Evolutionary conservation across 2,113 vertebrate species (phyloP).

Genomic region (Scolopax mira): DNA sequence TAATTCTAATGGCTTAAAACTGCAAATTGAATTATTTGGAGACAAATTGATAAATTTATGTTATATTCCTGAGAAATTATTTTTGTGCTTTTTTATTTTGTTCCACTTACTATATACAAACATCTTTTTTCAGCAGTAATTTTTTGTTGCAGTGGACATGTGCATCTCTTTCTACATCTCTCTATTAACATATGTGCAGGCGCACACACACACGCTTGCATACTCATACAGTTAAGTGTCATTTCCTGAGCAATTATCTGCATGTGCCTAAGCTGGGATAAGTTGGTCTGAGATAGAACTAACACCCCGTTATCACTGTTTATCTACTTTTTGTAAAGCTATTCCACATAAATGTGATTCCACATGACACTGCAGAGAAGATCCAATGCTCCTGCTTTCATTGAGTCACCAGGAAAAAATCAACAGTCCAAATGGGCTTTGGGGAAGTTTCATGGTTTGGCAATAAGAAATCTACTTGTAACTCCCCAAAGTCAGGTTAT

Average conservation of each 20-base stretch:
- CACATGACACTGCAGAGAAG: background rate
- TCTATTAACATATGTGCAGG: background rate
- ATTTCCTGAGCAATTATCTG: background rate
- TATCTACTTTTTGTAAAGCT: background rate
- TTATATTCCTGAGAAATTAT: background rate
- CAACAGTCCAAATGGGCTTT: background rate
- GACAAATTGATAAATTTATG: constrained; percentile 44
- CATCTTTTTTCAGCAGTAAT: background rate
- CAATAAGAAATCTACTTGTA: background rate
- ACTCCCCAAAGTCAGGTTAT: background rate
- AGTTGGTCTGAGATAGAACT: background rate
- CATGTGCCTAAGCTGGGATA: background rate
- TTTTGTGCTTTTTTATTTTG: background rate
- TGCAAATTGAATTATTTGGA: constrained; percentile 61
- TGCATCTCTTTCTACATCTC: background rate
- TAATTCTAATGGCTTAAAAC: constrained; percentile 45
- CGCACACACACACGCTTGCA: background rate
- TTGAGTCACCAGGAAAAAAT: background rate
- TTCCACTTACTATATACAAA: background rate
- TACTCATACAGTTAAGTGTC: background rate
- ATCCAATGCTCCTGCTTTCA: background rate
- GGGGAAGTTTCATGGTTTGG: background rate
- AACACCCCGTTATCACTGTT: background rate
- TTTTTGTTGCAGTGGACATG: background rate
- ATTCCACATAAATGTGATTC: background rate